Percentiles rank a stretch among this genome's conserved stretches.
These are phyloP conservation scores for Cremastinae sp. DNA, from an alignment of 2,888 invertebrate genomes.

Conservation along the genomic window DNA sequence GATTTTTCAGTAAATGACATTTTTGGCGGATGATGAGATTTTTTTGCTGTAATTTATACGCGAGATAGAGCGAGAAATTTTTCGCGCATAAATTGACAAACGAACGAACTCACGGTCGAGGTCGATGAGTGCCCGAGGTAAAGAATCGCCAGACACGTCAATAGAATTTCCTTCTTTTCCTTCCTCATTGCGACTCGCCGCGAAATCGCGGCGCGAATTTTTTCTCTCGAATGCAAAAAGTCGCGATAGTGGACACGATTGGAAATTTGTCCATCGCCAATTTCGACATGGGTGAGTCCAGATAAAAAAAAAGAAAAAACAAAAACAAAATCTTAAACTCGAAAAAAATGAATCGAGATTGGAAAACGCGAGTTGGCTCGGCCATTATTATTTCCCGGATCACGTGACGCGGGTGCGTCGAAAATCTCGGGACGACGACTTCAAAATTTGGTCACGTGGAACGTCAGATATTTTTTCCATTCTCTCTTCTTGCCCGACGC, in stretches of 20 bases:
- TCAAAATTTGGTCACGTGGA: constrained; percentile 55
- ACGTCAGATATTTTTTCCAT: constrained; percentile 42
- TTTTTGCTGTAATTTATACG: background rate
- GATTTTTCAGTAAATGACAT: too few species aligned
- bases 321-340: too few species aligned
- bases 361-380: constrained; percentile 58
- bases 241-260: too few species aligned
- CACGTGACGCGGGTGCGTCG: constrained; percentile 38
- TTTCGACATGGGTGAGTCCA: too few species aligned
- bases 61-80: background rate
- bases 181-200: too few species aligned
- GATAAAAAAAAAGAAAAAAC: too few species aligned
- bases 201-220: background rate
- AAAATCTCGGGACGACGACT: constrained; percentile 30
- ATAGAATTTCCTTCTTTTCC: too few species aligned
- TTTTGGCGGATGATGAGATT: background rate
- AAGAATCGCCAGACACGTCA: too few species aligned
- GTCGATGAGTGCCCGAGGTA: too few species aligned
- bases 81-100: constrained; percentile 35
- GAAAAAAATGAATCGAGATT: too few species aligned
- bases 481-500: constrained; percentile 28
- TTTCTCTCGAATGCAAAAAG: background rate
- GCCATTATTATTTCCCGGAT: constrained; percentile 24
- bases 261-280: too few species aligned
- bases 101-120: constrained; percentile 24